Conservation (phyloP, 2,888 invertebrate genomes). For the Phorcus lineatus region DNA sequence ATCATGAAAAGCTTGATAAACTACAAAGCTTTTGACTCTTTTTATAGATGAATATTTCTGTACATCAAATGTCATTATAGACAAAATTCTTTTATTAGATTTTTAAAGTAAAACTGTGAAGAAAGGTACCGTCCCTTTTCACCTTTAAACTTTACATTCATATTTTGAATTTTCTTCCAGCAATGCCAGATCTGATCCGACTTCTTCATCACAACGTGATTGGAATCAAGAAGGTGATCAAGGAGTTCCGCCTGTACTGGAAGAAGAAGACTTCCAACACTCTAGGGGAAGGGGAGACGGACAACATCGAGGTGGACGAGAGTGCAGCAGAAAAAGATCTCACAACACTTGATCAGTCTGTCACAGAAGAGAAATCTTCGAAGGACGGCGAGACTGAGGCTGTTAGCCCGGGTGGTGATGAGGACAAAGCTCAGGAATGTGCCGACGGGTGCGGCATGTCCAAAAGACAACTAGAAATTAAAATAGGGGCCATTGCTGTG, state of each 20-base stretch:
- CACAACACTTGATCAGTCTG: slow-evolving; percentile 29
- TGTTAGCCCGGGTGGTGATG: background rate
- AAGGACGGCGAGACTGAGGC: slow-evolving; percentile 26
- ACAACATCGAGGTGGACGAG: slow-evolving; percentile 41
- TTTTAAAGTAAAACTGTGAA: too few relatives aligned
- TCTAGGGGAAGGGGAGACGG: slow-evolving; percentile 24
- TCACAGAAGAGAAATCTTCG: slow-evolving; percentile 16
- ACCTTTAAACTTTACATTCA: too few relatives aligned
- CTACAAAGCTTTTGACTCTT: too few relatives aligned
- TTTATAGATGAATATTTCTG: too few relatives aligned
- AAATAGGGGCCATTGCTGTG: slow-evolving; percentile 80
- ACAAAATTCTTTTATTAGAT: too few relatives aligned
- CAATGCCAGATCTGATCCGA: slow-evolving; percentile 81
- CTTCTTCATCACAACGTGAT: slow-evolving; percentile 83
- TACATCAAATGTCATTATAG: too few relatives aligned
- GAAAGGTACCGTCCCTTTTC: too few relatives aligned
- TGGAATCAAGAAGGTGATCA: slow-evolving; percentile 79
- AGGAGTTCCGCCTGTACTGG: slow-evolving; percentile 81
- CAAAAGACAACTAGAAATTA: slow-evolving; percentile 68
- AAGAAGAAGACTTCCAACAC: slow-evolving; percentile 72
- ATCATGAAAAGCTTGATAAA: too few relatives aligned
- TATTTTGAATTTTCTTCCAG: slow-evolving; percentile 66
- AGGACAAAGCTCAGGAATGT: slow-evolving; percentile 4
- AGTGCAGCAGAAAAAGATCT: slow-evolving; percentile 18
- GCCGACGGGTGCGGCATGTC: slow-evolving; percentile 62